These are phyloP conservation scores for Pyralis farinalis DNA, from an alignment of 2,888 invertebrate genomes.

Conservation along the genomic window DNA sequence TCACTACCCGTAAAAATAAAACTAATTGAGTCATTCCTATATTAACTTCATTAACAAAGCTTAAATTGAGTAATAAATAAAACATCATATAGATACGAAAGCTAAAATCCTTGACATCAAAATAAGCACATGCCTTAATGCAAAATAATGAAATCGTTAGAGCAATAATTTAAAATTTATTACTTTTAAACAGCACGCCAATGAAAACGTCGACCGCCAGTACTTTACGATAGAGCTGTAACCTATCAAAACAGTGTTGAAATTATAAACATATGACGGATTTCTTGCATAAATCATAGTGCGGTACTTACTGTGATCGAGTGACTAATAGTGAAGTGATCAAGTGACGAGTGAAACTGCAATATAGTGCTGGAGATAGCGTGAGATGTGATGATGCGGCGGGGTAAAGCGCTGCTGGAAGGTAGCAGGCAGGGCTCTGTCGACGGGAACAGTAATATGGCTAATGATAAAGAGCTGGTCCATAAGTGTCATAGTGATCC, in stretches of 20 bases:
- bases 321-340: no score
- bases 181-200: constrained; percentile 37
- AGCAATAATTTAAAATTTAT: constrained; percentile 39
- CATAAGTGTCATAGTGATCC: constrained; percentile 86
- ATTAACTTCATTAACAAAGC: no score
- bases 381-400: constrained; percentile 75
- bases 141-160: constrained; percentile 15
- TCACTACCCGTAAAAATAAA: no score
- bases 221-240: constrained; percentile 35
- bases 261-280: constrained; percentile 40
- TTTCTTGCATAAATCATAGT: no score
- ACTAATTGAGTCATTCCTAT: no score
- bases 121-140: neutral
- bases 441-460: constrained; percentile 58
- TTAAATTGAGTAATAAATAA: no score
- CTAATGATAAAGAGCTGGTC: constrained; percentile 82
- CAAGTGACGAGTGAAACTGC: no score
- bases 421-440: constrained; percentile 73
- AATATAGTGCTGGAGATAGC: constrained; percentile 45
- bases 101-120: neutral
- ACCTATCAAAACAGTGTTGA: constrained; percentile 43
- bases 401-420: constrained; percentile 69
- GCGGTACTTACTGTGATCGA: no score
- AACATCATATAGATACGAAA: neutral
- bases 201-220: constrained; percentile 39